phyloP scores from a whole-genome alignment of 2,797 vertebrate species.

The Phalloptychus januarius region DNA sequence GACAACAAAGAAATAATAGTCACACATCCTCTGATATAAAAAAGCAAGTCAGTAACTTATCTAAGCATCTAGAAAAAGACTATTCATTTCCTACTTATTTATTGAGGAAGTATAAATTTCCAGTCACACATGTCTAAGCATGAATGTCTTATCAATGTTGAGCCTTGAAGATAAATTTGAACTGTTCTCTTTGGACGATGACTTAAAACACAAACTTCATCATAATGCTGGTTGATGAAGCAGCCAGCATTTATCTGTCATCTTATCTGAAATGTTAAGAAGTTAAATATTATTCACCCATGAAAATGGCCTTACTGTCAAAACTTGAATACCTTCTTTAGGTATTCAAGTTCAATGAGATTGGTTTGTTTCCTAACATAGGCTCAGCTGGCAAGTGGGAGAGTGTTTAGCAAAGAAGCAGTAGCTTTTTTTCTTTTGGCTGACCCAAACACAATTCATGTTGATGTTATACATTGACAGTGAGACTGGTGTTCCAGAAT shows the following conservation, averaged over 20 bases:
- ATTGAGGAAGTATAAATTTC: no score
- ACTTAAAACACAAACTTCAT: no score
- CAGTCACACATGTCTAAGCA: no score
- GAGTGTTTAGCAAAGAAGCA: not conserved
- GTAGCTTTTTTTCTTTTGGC: not conserved
- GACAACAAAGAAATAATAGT: conserved; percentile 15
- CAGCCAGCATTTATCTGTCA: no score
- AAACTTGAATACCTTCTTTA: not conserved
- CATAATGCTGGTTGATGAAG: no score
- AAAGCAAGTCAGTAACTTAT: not conserved
- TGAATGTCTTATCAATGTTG: not conserved
- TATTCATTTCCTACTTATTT: no score
- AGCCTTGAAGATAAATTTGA: not conserved
- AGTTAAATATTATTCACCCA: no score
- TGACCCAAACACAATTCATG: not conserved
- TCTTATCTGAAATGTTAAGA: no score
- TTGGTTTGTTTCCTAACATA: not conserved
- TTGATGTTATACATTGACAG: not conserved
- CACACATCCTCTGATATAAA: conserved; percentile 11
- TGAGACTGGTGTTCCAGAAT: not conserved
- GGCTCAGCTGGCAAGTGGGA: not conserved
- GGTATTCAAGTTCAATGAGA: not conserved
- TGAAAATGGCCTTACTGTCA: no score
- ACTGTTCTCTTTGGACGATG: not conserved
- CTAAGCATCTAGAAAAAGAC: not conserved